phyloP scores from a whole-genome alignment of 2,113 vertebrate genomes.

The Corythaixoides concolor region DNA sequence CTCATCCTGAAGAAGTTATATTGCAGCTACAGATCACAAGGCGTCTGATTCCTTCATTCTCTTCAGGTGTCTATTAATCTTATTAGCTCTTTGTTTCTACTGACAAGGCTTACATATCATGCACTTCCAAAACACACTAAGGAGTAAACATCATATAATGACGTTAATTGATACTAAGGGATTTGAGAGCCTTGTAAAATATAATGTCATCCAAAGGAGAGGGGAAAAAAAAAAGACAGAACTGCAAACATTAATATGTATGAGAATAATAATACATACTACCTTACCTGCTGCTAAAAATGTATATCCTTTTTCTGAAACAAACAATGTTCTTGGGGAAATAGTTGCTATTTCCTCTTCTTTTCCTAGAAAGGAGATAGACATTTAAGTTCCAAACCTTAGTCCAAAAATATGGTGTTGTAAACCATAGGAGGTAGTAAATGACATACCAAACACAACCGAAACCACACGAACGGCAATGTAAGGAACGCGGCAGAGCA shows the following conservation, averaged over 20 bases:
- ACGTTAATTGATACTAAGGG: neutral
- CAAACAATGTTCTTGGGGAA: constrained; percentile 85
- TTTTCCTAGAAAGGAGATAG: constrained; percentile 69
- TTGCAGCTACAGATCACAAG: neutral
- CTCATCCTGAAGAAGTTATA: neutral
- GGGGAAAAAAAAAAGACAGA: neutral
- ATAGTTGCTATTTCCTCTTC: constrained; percentile 77
- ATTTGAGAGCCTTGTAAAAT: constrained; percentile 7
- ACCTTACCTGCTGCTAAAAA: constrained; percentile 89
- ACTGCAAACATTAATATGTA: neutral
- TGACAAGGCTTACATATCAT: neutral
- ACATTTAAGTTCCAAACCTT: neutral
- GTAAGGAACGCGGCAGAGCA: neutral
- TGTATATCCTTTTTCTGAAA: constrained; percentile 78
- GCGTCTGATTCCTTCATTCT: neutral
- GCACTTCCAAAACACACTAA: neutral
- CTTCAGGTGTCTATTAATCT: neutral
- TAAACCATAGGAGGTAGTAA: neutral
- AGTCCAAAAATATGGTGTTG: neutral
- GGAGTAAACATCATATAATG: neutral
- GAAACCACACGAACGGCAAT: neutral
- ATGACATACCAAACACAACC: neutral
- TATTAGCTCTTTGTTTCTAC: neutral
- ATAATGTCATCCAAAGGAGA: neutral
- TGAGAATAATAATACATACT: neutral